Evolutionary conservation across 1,140 invertebrate genomes (phyloP).

Genomic region (Formica exsecta): DNA sequence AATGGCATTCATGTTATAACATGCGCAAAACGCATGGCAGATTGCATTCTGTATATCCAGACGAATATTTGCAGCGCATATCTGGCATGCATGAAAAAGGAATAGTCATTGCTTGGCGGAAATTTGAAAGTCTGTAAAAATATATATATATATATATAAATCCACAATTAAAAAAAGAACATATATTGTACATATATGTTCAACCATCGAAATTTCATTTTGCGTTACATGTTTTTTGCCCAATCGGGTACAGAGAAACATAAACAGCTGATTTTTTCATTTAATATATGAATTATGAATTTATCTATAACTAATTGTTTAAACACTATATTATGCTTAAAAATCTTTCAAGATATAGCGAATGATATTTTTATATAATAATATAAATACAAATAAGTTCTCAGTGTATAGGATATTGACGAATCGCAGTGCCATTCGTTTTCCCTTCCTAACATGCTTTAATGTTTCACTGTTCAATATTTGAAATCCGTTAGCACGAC

Average conservation of each 20-base stretch:
- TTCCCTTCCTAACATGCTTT: conserved; percentile 17
- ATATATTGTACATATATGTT: not conserved
- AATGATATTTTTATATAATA: not conserved
- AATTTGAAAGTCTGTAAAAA: conserved; percentile 29
- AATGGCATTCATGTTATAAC: conserved; percentile 58
- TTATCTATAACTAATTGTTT: conserved; percentile 1
- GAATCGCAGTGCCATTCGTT: not conserved
- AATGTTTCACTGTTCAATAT: conserved; percentile 37
- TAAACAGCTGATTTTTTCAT: not conserved
- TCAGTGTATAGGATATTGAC: not conserved
- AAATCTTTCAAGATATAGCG: not conserved
- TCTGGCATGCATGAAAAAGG: conserved; percentile 49
- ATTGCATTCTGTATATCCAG: conserved; percentile 54
- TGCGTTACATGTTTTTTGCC: not conserved
- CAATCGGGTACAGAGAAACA: not conserved
- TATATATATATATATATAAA: not conserved
- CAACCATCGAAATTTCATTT: not conserved
- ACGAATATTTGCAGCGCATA: conserved; percentile 60
- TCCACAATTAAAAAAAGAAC: not conserved
- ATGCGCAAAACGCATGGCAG: conserved; percentile 57
- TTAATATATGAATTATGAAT: not conserved
- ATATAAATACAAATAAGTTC: conserved; percentile 13
- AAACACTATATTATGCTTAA: conserved; percentile 17
- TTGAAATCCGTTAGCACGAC: conserved; percentile 42
- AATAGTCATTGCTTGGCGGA: conserved; percentile 3